Base-by-base conservation (phyloP, 2,113 vertebrate species). In the Passer domesticus region DNA sequence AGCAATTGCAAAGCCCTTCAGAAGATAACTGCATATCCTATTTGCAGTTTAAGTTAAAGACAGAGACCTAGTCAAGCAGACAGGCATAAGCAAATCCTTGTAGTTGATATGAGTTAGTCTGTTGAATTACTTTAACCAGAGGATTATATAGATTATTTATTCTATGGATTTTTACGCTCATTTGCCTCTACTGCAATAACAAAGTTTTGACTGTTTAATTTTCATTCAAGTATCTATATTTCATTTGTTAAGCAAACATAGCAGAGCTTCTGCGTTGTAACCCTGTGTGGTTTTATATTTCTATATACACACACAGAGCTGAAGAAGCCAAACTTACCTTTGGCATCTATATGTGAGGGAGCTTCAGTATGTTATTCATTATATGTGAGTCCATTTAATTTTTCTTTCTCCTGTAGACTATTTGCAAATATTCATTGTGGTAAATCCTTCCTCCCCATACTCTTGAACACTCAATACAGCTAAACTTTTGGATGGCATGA, bases 141-240 rank as follows among this genome's bases (percentile, higher is more conserved):
- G 84, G 79, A 83, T 95, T 95, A 85, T 63, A 49, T 14, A 59
- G 92, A 94, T 96, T 96, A 86, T 95, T 97, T 96, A n/a, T 95
- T 90, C 80, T 97, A 52, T 86, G 78, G 73, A 92, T 81, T 93
- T 95, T 96, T 81, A 94, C 50, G 92, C 56, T 79, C 13, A n/a
- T 95, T 94, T 85, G 85, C 78, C 75, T 97, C 72, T 92, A 56
- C 83, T 95, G 77, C 37, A 93, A 94, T 85, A 90, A 84, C 96
- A 95, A 92, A 83, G 39, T 82, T 82, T 76, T 89, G 69, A 84
- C 31, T 93, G 66, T 94, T 96, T 95, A 70, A 95, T 92, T 96
- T 96, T 75, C 69, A 85, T 95, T 73, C 92, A 92, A 95, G 85
- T 95, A 85, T 70, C 89, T 93, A 46, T 90, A 90, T 95, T 95